Evolutionary conservation across 2,113 vertebrate species (phyloP), one percentile per base, ranked within the genome.

Genomic region (Cheirogaleus medius): DNA sequence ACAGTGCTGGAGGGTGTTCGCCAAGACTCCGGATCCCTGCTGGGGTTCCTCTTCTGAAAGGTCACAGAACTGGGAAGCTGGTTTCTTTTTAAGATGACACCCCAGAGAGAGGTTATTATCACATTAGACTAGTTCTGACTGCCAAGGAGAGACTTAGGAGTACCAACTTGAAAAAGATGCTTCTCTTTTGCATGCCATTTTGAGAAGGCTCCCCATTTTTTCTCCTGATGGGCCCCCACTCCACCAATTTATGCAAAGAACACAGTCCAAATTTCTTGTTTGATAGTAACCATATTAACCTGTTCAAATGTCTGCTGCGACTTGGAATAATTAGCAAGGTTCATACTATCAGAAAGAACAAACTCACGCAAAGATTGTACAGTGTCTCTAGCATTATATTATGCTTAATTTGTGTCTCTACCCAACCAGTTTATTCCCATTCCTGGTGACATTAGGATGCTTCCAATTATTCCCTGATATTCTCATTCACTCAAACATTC

Each of bases 51-150:
- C 95, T 95, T 91, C 94, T 60, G 66, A 96, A 92, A 88, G 96
- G 91, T 95, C 94, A 87, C 64, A 85, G 52, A 91, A 88, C 64
- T 8, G 49, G 64, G 81, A 97, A 68, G 54, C 87, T 47, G 87
- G 37, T 94, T 95, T 87, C 87, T 91, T 95, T 96, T 97, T 68
- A 97, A 95, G 94, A 92, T 74, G 58, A 44, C 82, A 91, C 84
- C 94, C 34, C 32, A 52, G 84, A 91, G 82, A 97, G 91, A 87
- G 78, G 80, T 96, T 98, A 93, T 96, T 89, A 91, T 63, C 96
- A 92, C 93, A 83, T 97, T 97, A 95, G 58, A 96, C 64, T 94
- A 17, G 54, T 58, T 93, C 71, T 66, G 39, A 23, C 86, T 39
- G 83, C 69, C 69, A 52, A 69, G 29, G 47, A 73, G 39, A 92